phyloP scores from a whole-genome alignment of 2,888 invertebrate genomes.

The Lissonota sp. region DNA sequence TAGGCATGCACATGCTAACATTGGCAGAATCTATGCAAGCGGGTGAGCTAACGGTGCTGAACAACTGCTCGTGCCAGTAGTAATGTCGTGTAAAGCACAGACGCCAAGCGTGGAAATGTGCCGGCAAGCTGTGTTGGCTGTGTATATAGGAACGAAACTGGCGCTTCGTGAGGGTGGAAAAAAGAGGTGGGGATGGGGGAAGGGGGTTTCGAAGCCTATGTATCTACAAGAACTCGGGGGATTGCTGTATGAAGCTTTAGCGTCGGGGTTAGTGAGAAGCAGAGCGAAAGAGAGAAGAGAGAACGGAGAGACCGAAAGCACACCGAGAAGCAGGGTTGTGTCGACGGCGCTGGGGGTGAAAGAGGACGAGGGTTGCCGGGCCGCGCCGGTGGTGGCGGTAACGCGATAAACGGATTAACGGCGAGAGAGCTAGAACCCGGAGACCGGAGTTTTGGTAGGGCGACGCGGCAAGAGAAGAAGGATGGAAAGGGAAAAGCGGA shows the following conservation, averaged over 20 bases:
- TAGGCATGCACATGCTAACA: not conserved
- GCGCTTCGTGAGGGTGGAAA: slow-evolving; percentile 12
- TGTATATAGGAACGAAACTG: slow-evolving; percentile 4
- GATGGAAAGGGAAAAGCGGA: slow-evolving; percentile 41
- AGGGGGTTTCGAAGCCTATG: not conserved
- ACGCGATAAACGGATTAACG: slow-evolving; percentile 84
- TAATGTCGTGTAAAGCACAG: slow-evolving; percentile 34
- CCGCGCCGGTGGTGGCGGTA: slow-evolving; percentile 78
- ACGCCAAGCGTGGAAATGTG: slow-evolving; percentile 41
- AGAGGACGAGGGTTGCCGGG: slow-evolving; percentile 59
- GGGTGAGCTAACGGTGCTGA: slow-evolving; percentile 41
- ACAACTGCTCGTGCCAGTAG: slow-evolving; percentile 49
- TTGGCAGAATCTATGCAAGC: too few species aligned
- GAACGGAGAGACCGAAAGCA: not conserved
- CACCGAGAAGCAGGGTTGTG: slow-evolving; percentile 36
- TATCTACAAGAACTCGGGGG: slow-evolving; percentile 20
- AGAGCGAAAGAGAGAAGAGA: not conserved
- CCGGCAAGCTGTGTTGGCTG: slow-evolving; percentile 33
- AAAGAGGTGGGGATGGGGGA: not conserved
- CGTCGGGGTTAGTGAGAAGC: slow-evolving; percentile 28
- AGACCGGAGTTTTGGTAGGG: slow-evolving; percentile 76
- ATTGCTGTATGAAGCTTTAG: slow-evolving; percentile 44
- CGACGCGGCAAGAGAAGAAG: slow-evolving; percentile 55
- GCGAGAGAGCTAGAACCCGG: slow-evolving; percentile 72
- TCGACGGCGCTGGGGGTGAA: slow-evolving; percentile 45